These are phyloP conservation scores for Catocala fraxini DNA, from an alignment of 2,888 invertebrate species.

Conservation along the genomic window DNA sequence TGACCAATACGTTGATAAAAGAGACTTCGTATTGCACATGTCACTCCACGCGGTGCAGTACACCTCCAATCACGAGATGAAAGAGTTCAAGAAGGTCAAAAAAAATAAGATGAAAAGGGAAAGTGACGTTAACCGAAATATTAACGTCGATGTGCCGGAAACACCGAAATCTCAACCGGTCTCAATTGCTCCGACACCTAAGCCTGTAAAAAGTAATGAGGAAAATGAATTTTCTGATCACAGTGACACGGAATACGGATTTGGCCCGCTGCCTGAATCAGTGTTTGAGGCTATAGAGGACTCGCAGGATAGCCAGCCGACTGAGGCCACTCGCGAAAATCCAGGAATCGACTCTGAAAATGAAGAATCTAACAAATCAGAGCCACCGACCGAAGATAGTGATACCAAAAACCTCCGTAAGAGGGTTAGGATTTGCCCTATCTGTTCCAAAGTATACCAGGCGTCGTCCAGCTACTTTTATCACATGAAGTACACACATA, in stretches of 20 bases:
- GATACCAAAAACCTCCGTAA: conserved; percentile 12
- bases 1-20: conserved; percentile 66
- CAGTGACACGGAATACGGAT: conserved; percentile 63
- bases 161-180: background rate
- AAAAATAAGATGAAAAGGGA: conserved; percentile 12
- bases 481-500: conserved; percentile 84
- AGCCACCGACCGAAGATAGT: background rate
- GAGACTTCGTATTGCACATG: conserved; percentile 73
- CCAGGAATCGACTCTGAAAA: conserved; percentile 8
- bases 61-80: conserved; percentile 2
- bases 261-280: conserved; percentile 66
- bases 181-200: background rate
- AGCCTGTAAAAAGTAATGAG: conserved; percentile 5
- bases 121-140: background rate
- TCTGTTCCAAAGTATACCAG: conserved; percentile 79
- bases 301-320: conserved; percentile 57
- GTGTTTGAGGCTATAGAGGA: conserved; percentile 73
- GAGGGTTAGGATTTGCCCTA: conserved; percentile 68
- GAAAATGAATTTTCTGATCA: conserved; percentile 66
- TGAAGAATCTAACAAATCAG: conserved; percentile 9
- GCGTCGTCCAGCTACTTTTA: conserved; percentile 84
- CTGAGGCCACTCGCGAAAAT: conserved; percentile 12
- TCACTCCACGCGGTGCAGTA: conserved; percentile 65
- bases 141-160: background rate
- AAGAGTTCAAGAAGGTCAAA: background rate